Base-by-base conservation (phyloP, 2,797 vertebrate species). In the Lacerta agilis region DNA sequence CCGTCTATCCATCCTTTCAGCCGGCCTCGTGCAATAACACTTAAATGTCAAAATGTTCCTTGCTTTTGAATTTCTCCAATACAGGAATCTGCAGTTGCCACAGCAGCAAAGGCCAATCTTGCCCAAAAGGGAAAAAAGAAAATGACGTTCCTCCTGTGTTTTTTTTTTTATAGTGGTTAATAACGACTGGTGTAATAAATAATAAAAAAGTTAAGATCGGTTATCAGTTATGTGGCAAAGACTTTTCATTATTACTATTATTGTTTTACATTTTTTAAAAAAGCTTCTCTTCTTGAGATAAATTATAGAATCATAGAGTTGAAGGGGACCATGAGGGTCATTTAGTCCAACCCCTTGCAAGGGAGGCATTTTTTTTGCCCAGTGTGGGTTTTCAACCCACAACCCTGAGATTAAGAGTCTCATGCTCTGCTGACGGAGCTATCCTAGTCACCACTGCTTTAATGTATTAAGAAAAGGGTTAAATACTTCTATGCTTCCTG, bases 161-260 rank as follows among this genome's bases (percentile, higher is more conserved):
- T 33, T 92, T 94, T 89, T 61, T 90, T 92, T 94, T 88, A 85
- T 45, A 93, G 33, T 72, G 67, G 83, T 90, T 87, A 82, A 49
- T 82, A 91, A 69, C 93, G 86, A 86, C 79, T 91, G 78, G 88
- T 96, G 91, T 96, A 95, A 94, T 91, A 92, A 93, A 89, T n/a
- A 90, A 87, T 43, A 49, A 64, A 92, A 88, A 91, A 25, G 4
- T 69, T 4, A 33, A 90, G 38, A 20, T 90, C 69, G 83, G 25
- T 25, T 75, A 20, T 90, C 69, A 83, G 25, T 25, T 75, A 25
- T 87, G 84, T 82, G 79, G 25, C 3, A 71, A 45, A 41, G 2
- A 15, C 17, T 23, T 0, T 73, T 73, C 38, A 33, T 73, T 33
- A 15, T 72, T 72, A 25, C 13, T 72, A 27, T 69, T 69, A 69